Evolutionary conservation across 2,113 vertebrate species (phyloP).

Genomic region (Pitta sordida): DNA sequence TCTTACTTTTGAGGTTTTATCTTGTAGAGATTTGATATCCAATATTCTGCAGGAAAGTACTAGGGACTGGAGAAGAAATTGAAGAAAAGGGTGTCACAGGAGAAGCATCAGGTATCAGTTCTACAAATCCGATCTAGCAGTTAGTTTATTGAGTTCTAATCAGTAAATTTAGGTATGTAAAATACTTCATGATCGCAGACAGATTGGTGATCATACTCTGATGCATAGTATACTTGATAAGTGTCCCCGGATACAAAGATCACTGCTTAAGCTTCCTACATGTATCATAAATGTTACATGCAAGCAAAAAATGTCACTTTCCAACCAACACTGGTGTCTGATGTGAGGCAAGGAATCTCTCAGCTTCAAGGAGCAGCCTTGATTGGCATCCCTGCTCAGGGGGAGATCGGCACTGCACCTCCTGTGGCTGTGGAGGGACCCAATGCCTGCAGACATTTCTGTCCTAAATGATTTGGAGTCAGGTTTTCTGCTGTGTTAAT

Average conservation of each 20-base stretch:
- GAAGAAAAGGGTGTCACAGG: neutral
- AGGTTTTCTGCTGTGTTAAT: neutral
- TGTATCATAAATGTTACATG: neutral
- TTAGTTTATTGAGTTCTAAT: neutral
- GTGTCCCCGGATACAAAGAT: neutral
- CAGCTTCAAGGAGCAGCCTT: neutral
- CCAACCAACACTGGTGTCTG: neutral
- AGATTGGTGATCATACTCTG: neutral
- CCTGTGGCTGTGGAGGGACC: neutral
- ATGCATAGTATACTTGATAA: neutral
- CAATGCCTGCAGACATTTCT: neutral
- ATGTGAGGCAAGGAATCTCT: neutral
- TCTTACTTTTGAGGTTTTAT: neutral
- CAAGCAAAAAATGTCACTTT: neutral
- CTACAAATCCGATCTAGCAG: neutral
- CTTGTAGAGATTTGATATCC: neutral
- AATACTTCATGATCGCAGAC: neutral
- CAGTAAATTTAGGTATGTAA: neutral
- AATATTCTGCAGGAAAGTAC: neutral
- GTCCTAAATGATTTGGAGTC: neutral
- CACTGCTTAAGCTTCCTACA: neutral
- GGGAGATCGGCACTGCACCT: no score
- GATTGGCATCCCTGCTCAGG: neutral
- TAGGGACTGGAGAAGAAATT: neutral
- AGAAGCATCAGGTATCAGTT: neutral